Evolutionary conservation across 1,140 invertebrate genomes (phyloP).

Genomic region (Octopus bimaculoides): DNA sequence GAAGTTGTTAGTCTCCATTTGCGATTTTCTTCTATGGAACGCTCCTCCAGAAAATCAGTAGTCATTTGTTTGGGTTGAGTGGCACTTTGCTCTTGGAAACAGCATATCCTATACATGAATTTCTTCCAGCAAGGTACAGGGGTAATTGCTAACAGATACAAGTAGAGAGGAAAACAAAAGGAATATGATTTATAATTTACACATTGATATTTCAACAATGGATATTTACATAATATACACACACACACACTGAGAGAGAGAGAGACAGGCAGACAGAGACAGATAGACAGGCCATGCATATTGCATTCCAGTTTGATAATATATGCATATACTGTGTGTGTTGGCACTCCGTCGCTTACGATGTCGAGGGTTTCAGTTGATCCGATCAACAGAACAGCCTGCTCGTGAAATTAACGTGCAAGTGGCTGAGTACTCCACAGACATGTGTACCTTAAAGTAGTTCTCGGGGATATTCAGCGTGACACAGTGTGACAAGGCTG

Average conservation of each 20-base stretch:
- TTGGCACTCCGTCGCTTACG: neutral
- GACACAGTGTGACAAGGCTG: no score
- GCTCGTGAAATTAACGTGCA: no score
- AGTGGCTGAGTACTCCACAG: no score
- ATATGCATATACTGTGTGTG: neutral
- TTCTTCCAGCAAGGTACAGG: slow-evolving; percentile 3
- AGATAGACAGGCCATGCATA: neutral
- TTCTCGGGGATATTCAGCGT: no score
- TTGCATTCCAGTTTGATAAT: neutral
- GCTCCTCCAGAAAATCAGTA: slow-evolving; percentile 20
- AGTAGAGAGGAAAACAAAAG: neutral
- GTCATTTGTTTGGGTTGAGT: slow-evolving; percentile 10
- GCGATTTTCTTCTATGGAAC: slow-evolving; percentile 25
- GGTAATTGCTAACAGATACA: neutral
- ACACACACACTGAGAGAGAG: no score
- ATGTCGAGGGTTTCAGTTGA: no score
- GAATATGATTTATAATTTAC: neutral
- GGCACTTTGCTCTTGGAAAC: slow-evolving; percentile 18
- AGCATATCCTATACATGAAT: slow-evolving; percentile 26
- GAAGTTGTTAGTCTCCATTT: slow-evolving; percentile 25
- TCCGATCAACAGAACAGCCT: no score
- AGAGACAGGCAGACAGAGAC: neutral
- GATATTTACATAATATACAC: no score
- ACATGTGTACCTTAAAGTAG: no score
- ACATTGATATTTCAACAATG: neutral